Conservation (phyloP, 2,888 invertebrate genomes). For the Apantesis nais region DNA sequence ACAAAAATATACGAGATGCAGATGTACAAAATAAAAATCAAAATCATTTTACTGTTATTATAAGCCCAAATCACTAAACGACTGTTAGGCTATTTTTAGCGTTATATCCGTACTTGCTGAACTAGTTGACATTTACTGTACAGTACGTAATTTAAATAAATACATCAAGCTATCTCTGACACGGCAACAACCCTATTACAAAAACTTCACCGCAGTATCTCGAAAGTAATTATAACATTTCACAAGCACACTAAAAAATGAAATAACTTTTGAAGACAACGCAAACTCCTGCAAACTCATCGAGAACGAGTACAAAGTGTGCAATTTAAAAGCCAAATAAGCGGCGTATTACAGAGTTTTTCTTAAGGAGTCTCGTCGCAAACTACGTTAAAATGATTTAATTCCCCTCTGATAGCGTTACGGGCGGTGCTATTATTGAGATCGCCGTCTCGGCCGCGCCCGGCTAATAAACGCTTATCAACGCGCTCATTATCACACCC, state of each 20-base stretch:
- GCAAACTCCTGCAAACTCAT: constrained; percentile 46
- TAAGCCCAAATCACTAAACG: too few relatives aligned
- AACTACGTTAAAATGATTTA: constrained; percentile 85
- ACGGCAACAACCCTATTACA: neutral
- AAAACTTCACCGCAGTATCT: constrained; percentile 12
- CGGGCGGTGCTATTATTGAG: constrained; percentile 72
- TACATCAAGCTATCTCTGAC: constrained; percentile 4
- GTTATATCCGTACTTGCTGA: too few relatives aligned
- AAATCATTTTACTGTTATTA: too few relatives aligned
- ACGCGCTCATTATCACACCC: constrained; percentile 86
- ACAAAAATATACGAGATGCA: constrained; percentile 2
- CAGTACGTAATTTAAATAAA: constrained; percentile 13
- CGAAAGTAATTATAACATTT: constrained; percentile 25
- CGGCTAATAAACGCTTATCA: constrained; percentile 86
- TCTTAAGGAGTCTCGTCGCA: constrained; percentile 71
- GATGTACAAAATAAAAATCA: too few relatives aligned
- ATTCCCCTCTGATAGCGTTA: constrained; percentile 81
- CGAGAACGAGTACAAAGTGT: constrained; percentile 53
- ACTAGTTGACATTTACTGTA: too few relatives aligned
- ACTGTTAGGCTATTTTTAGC: too few relatives aligned
- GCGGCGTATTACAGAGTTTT: constrained; percentile 70
- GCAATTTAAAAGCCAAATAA: constrained; percentile 74
- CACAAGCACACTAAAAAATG: constrained; percentile 39
- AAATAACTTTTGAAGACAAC: constrained; percentile 62
- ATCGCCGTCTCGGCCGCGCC: constrained; percentile 68